Base-by-base conservation (phyloP, 1,140 invertebrate genomes). In the Atta cephalotes region DNA sequence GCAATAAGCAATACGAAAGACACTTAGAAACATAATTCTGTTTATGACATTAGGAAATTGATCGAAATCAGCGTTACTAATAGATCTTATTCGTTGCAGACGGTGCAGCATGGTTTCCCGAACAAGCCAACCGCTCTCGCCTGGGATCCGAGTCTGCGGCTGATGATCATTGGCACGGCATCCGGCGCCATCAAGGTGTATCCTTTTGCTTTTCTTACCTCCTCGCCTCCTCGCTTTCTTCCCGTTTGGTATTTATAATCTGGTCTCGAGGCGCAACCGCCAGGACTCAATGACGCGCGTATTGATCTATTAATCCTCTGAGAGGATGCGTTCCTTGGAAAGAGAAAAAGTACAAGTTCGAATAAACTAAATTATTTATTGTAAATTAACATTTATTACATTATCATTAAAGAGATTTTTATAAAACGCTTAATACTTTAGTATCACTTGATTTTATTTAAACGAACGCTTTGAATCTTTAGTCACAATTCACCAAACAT, bases 21-120 rank as follows among this genome's bases (percentile, higher is more conserved):
- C 21, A 39, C 3, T 3, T 63, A 51, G 49, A 53, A 66, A 66
- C 18, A 56, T 68, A 68, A 45, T 68, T 18, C 4, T 45, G 58
- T 79, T 51, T 66, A 51, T 14, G 45, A 68, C 16, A 18, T 56
- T 21, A 39, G 28, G n/a, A 70, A 80, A 80, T 68, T 70, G 49
- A 80, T 70, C 31, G 78, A 80, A 56, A 56, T 80, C 31, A 16
- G 31, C 31, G 53, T 80, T 3, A n/a, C 56, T 85, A 51, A 89
- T 58, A 58, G 79, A 21, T 21, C 72, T 81, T 71, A 28, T 95
- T 93, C 88, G 95, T 96, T 96, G 87, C 95, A 99, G 98, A 99
- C 98, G 91, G 96, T 98, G 12, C 98, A 99, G 92, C 98, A 99
- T 97, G 99, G 99, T 89, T 99, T 99, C 96, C 98, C 99, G 53